Base-by-base conservation (phyloP, 1,140 invertebrate species). In the Pseudomyrmex gracilis region DNA sequence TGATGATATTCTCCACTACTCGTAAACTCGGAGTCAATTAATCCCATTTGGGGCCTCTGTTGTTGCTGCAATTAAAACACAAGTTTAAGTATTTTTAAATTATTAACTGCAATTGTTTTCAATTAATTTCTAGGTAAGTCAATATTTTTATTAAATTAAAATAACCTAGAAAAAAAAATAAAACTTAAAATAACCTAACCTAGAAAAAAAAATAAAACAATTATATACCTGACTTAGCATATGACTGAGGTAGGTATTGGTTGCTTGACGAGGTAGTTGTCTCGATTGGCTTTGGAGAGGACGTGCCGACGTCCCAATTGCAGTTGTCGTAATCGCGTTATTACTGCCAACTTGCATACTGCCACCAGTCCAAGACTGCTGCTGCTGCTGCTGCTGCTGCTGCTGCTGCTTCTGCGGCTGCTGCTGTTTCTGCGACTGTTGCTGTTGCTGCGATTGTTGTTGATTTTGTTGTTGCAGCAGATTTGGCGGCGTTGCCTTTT, bases 371-470 rank as follows among this genome's bases (percentile, higher is more conserved):
- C 93, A 94, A n/a, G 92, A 88, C 82, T 92, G 94, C 17, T 95
- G 92, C 51, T 92, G 88, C 4, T 90, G 91, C 45, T 89, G 88
- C 7, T 90, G 86, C 1, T 89, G 85, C 83, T 96, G 95, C 76
- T 96, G 96, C 73, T 96, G 95, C 77, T 95, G 95, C 76, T 96
- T 95, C 73, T 96, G 96, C 73, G 96, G 96, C 49, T 95, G 94
- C 9, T 96, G 93, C 2, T 95, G 94, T 9, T 95, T 93, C 64
- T 95, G 94, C 24, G 95, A 94, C 47, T 94, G 93, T 9, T 93
- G 93, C 0, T 94, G 90, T 63, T 89, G 88, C 53, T 91, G 95
- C 87, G 95, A 95, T 86, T 96, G 93, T 78, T 95, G 94, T 77
- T 95, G 94, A 76, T 94, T 93, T 45, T 92, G 92, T 10, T 94